A percentile compares a stretch with the other conserved stretches of the same genome.
Evolutionary conservation across 2,888 invertebrate genomes (phyloP).

Genomic region (Drosophila acutilabella): DNA sequence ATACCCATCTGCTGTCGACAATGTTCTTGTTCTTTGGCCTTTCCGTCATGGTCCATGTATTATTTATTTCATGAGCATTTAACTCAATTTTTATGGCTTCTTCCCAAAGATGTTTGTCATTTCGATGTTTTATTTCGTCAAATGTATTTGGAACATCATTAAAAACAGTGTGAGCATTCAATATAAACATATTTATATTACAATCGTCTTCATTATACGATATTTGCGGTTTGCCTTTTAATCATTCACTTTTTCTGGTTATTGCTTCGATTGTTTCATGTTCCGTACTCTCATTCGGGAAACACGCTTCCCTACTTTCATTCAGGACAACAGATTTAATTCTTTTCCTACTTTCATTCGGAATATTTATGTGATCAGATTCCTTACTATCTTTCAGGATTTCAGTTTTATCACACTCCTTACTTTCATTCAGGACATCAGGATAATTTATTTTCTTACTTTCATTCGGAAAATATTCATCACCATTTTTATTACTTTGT

Average conservation of each 20-base stretch:
- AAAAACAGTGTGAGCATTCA: constrained; percentile 18
- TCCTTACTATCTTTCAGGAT: too few species aligned
- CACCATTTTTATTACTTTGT: too few species aligned
- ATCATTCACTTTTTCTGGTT: constrained; percentile 16
- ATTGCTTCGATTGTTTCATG: too few species aligned
- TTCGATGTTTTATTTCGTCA: constrained; percentile 15
- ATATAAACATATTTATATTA: constrained; percentile 11
- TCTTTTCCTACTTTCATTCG: too few species aligned
- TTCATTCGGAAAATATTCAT: too few species aligned
- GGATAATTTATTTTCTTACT: too few species aligned
- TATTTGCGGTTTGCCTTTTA: constrained; percentile 1
- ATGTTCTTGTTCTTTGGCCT: constrained; percentile 6
- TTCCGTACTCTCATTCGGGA: too few species aligned
- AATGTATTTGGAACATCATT: constrained; percentile 29
- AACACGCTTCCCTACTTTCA: too few species aligned
- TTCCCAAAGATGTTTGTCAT: constrained; percentile 16
- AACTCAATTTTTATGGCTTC: constrained; percentile 17
- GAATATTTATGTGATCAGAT: too few species aligned
- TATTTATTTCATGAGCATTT: constrained; percentile 18
- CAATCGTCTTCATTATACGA: constrained; percentile 12
- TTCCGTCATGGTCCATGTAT: neutral
- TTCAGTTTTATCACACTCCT: too few species aligned
- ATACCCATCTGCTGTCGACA: constrained; percentile 9
- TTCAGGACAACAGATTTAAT: too few species aligned
- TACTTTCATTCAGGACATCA: too few species aligned